These are phyloP conservation scores for Burhinus oedicnemus DNA, from an alignment of 2,113 vertebrate species.

Conservation along the genomic window DNA sequence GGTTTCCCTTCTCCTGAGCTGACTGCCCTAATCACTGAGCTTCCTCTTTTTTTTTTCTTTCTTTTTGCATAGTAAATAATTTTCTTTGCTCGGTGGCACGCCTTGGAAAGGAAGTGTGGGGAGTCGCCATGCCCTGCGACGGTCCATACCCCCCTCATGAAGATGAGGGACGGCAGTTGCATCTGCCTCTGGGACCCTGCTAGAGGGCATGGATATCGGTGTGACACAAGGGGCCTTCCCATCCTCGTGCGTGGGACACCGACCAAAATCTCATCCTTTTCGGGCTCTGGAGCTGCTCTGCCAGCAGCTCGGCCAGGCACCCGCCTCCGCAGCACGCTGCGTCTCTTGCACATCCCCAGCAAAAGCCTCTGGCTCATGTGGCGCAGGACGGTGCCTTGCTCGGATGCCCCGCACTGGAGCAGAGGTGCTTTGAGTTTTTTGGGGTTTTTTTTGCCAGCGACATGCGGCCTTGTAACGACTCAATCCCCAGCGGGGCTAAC, in stretches of 20 bases:
- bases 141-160: background rate
- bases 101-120: background rate
- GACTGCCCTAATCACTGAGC: background rate
- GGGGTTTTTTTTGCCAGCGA: background rate
- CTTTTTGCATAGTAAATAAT: background rate
- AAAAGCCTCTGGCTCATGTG: background rate
- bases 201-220: accelerated
- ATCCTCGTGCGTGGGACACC: accelerated
- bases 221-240: background rate
- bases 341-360: background rate
- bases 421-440: background rate
- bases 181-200: background rate
- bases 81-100: background rate
- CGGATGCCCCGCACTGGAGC: background rate
- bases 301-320: background rate
- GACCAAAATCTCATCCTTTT: background rate
- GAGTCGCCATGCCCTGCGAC: accelerated
- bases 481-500: slow-evolving; percentile 54
- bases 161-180: background rate
- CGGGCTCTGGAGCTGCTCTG: background rate
- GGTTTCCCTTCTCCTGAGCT: background rate
- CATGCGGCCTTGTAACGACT: background rate
- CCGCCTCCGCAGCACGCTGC: accelerated
- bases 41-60: background rate
- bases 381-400: accelerated